Evolutionary conservation across 2,888 invertebrate species (phyloP), one percentile per base, ranked within the genome.

Genomic region (Drosophila helvetica): DNA sequence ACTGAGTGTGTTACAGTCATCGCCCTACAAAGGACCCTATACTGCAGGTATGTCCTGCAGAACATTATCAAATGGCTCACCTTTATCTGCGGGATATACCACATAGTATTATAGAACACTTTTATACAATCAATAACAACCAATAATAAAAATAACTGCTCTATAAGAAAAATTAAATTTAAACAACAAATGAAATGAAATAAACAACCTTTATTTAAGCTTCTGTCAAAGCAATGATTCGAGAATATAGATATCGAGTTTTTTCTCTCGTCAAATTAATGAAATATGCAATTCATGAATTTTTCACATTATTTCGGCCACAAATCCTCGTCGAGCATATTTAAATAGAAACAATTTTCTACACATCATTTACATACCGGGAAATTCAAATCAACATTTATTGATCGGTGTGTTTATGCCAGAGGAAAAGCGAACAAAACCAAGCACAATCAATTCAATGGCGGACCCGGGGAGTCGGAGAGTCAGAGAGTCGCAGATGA

Each of bases 391-490:
- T 19, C 30, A 48, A 33, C 19, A 50, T 43, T 55, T 33, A 50
- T 66, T 25, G 33, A 67, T 43, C 25, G 47, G 48, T 43, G 47
- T 65, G 48, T 8, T 55, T 46, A 10, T 22, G 50, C 15, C 48
- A 30, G 46, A n/a, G 48, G n/a, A 17, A 38, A 33, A 27, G 45
- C 45, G 50, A 59, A 12, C 43, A 55, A 43, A 68, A 66, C 48
- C 69, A 68, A 50, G 67, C 48, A 68, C 56, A 27, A 38, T 47
- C 65, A 67, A 48, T 67, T 42, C 27, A 54, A 67, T 48, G 68
- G 43, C 57, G 33, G 56, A 68, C 22, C 45, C 5, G 22, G 22
- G 5, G 4, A 4, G 22, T 22, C 22, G 22, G 22, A 22, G 25
- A 27, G n/a, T n/a, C n/a, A n/a, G 9, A 10, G 55, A 15, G 15